These are phyloP conservation scores for Myiothlypis chrysogaster DNA, from an alignment of 2,797 vertebrate species.

Conservation along the genomic window DNA sequence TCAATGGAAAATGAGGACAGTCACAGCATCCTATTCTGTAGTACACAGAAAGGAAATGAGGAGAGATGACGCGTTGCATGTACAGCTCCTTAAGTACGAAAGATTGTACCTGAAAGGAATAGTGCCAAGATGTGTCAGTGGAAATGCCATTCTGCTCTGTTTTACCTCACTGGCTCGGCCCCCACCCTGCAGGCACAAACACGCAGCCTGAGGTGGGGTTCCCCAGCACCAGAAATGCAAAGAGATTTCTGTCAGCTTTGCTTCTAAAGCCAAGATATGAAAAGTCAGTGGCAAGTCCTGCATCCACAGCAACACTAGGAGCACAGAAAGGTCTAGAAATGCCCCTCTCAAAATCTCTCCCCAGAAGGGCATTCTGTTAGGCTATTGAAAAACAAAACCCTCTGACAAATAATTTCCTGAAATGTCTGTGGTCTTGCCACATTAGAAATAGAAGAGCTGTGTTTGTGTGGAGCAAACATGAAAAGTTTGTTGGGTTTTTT, in stretches of 20 bases:
- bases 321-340: not conserved
- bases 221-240: not conserved
- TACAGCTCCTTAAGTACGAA: not conserved
- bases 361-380: not conserved
- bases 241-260: not conserved
- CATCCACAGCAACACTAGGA: not conserved
- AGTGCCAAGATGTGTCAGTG: not conserved
- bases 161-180: not conserved
- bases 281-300: not conserved
- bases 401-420: not conserved
- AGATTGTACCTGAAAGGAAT: not conserved
- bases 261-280: not conserved
- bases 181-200: not conserved
- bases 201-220: rapidly evolving
- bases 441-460: not conserved
- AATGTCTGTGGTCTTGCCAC: not conserved
- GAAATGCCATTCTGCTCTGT: not conserved
- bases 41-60: not conserved
- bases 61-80: not conserved
- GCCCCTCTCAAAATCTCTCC: not conserved
- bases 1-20: not conserved
- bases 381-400: not conserved
- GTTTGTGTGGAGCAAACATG: not conserved
- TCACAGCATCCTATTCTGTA: not conserved
- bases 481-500: not conserved